Conservation (phyloP, 2,113 vertebrate species). For the Mionectes macconnelli region DNA sequence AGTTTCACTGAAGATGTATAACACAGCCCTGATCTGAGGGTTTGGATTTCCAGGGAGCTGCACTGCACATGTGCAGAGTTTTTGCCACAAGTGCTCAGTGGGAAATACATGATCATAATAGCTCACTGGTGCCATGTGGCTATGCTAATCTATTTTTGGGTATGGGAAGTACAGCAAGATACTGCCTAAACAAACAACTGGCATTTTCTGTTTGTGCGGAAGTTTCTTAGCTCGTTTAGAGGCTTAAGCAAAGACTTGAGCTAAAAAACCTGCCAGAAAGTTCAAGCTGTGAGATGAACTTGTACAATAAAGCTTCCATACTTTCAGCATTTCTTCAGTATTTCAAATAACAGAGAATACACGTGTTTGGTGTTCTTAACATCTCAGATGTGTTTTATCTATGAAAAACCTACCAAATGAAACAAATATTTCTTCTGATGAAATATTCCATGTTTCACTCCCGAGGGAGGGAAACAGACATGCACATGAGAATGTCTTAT, state of each 20-base stretch:
- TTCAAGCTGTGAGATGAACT: background rate
- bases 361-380: background rate
- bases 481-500: constrained; percentile 9
- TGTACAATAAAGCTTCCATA: background rate
- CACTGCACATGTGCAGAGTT: background rate
- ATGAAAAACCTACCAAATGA: constrained; percentile 38
- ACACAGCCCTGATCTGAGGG: background rate
- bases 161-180: background rate
- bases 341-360: background rate
- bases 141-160: background rate
- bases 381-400: background rate
- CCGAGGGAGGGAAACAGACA: constrained; percentile 6
- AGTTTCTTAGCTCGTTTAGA: background rate
- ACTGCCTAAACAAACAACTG: background rate
- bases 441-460: constrained; percentile 40
- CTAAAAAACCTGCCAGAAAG: background rate
- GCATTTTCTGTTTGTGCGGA: background rate
- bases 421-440: constrained; percentile 65
- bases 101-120: background rate
- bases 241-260: background rate
- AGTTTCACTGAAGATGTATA: background rate
- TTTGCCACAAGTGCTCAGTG: background rate
- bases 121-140: background rate
- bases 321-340: background rate
- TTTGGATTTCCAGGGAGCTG: background rate